phyloP scores from a whole-genome alignment of 2,888 invertebrate genomes.

The Oligia latruncula region DNA sequence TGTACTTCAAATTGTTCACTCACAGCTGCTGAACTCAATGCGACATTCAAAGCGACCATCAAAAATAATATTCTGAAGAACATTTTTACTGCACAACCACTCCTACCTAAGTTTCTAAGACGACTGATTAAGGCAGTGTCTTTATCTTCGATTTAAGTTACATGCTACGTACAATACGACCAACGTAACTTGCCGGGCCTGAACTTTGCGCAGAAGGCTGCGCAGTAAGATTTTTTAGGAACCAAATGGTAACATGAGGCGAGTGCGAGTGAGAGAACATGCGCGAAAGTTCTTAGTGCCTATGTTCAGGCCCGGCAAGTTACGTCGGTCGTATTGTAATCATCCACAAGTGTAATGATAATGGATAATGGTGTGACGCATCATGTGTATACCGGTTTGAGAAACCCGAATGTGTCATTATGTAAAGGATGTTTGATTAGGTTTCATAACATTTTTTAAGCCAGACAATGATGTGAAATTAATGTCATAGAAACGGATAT shows the following conservation, averaged over 20 bases:
- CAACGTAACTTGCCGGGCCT: too few relatives aligned
- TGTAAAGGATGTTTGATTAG: constrained; percentile 41
- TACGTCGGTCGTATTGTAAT: not conserved
- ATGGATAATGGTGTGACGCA: not conserved
- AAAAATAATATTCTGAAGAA: constrained; percentile 17
- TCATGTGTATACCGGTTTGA: constrained; percentile 6
- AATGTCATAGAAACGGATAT: constrained; percentile 4
- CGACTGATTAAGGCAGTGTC: constrained; percentile 15
- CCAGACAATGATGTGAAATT: constrained; percentile 32
- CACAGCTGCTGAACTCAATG: not conserved
- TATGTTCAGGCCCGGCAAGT: too few relatives aligned
- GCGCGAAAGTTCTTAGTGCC: too few relatives aligned
- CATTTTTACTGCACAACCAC: constrained; percentile 39
- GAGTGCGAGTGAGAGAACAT: too few relatives aligned
- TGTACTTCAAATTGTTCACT: constrained; percentile 14
- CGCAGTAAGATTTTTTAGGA: too few relatives aligned
- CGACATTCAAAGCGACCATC: not conserved
- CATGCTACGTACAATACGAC: too few relatives aligned
- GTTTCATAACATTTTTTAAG: constrained; percentile 14
- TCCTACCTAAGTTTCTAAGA: not conserved
- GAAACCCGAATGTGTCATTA: constrained; percentile 11
- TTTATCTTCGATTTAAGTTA: not conserved
- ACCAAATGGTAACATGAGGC: too few relatives aligned
- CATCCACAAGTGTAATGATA: constrained; percentile 17
- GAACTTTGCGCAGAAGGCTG: too few relatives aligned